phyloP scores from a whole-genome alignment of 2,888 invertebrate species.

The Geotrupes spiniger region DNA sequence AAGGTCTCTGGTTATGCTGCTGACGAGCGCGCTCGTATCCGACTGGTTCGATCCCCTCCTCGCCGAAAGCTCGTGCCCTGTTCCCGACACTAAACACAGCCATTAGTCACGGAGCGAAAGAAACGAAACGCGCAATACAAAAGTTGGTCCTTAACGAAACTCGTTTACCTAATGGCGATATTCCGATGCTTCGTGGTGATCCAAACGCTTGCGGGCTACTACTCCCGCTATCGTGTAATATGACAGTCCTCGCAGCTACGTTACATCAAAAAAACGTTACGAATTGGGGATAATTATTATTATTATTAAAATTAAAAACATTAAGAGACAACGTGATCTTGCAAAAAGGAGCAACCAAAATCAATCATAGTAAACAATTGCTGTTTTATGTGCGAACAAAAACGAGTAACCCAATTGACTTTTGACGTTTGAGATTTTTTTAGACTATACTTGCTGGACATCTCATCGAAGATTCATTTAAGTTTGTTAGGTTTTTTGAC shows the following conservation, averaged over 20 bases:
- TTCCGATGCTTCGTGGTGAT: conserved; percentile 56
- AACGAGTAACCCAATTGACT: too few relatives aligned
- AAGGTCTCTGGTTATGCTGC: conserved; percentile 61
- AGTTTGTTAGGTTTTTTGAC: too few relatives aligned
- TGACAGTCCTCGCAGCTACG: conserved; percentile 27
- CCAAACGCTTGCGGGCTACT: conserved; percentile 56
- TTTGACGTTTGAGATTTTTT: too few relatives aligned
- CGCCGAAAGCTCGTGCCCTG: conserved; percentile 48
- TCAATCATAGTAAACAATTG: too few relatives aligned
- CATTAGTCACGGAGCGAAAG: too few relatives aligned
- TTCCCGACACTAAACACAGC: conserved; percentile 45
- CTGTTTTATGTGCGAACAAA: too few relatives aligned
- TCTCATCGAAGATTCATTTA: too few relatives aligned
- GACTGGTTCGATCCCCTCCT: conserved; percentile 58
- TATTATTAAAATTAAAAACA: too few relatives aligned
- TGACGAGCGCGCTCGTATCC: conserved; percentile 61
- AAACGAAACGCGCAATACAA: too few relatives aligned
- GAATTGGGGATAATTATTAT: background rate
- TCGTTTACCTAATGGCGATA: conserved; percentile 55
- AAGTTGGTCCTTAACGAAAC: background rate
- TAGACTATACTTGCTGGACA: too few relatives aligned
- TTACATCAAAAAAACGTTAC: background rate
- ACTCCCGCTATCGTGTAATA: conserved; percentile 51
- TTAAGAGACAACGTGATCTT: too few relatives aligned
- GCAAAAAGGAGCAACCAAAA: too few relatives aligned